Evolutionary conservation across 1,140 invertebrate genomes (phyloP), one percentile per base, ranked within the genome.

Genomic region (Megathymus violae): DNA sequence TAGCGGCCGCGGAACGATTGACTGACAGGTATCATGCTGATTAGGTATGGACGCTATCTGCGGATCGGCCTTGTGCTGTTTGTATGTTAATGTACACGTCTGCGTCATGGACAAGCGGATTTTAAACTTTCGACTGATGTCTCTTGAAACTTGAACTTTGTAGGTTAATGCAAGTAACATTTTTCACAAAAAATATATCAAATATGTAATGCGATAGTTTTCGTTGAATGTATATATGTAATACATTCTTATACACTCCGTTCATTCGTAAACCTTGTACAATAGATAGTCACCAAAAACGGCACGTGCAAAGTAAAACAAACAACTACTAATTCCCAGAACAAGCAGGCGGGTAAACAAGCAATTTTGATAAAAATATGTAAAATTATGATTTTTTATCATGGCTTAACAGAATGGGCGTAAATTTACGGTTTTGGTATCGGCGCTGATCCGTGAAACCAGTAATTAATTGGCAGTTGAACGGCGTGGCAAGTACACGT

Each of bases 31-130:
- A 76, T 82, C 79, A 62, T 67, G 71, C 66, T 67, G 79, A 85
- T 87, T 86, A 86, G 82, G 84, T 85, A 88, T 82, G 82, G 74
- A 77, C 72, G 76, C 69, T 82, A 80, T 88, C 83, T 75, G 34
- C 46, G 62, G 61, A 63, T 68, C 74, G 77, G 65, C 75, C 77
- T 69, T 76, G 73, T 63, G 65, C 56, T 79, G 81, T 78, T 88
- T 86, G 82, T 88, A 86, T 88, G 85, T 84, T 85, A 86, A 88
- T 86, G 72, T 64, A 48, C 58, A 69, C 65, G 73, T 80, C 74
- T 54, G 67, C 65, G 73, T 80, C 74, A 14, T 38, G 72, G 65
- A 72, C 70, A 73, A 48, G 62, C 64, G 17, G 54, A 52, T 44
- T 75, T 80, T 67, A 72, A 61, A 72, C 50, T 40, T 40, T 16